These are phyloP conservation scores for Enteromius argenteus DNA, from an alignment of 2,797 vertebrate genomes.

Conservation along the genomic window DNA sequence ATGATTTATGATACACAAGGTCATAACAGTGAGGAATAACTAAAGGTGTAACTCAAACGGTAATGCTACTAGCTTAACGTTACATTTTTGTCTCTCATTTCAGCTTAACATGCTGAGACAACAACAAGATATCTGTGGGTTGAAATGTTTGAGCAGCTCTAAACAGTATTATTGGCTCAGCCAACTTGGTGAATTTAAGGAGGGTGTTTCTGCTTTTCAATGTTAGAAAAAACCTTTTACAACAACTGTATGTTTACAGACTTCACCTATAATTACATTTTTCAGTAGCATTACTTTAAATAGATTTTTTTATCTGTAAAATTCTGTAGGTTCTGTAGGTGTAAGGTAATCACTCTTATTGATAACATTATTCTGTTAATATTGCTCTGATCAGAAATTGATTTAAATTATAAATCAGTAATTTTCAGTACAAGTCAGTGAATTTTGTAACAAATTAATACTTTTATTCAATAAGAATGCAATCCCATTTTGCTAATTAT, in stretches of 20 bases:
- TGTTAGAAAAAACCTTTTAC: not conserved
- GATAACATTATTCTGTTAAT: not conserved
- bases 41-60: not conserved
- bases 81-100: not conserved
- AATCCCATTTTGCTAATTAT: too few relatives aligned
- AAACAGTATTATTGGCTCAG: not conserved
- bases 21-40: not conserved
- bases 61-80: not conserved
- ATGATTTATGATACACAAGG: conserved; percentile 3
- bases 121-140: not conserved
- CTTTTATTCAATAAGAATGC: not conserved
- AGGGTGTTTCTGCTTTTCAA: not conserved
- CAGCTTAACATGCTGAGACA: not conserved
- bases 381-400: not conserved
- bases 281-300: not conserved
- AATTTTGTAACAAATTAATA: not conserved
- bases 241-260: not conserved
- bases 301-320: not conserved
- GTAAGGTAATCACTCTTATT: not conserved
- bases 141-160: not conserved
- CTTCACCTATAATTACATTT: not conserved
- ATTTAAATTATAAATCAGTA: not conserved
- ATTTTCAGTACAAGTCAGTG: not conserved
- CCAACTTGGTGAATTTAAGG: not conserved
- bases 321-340: not conserved